Conservation (phyloP, 2,888 invertebrate species). For the Brenthis daphne region DNA sequence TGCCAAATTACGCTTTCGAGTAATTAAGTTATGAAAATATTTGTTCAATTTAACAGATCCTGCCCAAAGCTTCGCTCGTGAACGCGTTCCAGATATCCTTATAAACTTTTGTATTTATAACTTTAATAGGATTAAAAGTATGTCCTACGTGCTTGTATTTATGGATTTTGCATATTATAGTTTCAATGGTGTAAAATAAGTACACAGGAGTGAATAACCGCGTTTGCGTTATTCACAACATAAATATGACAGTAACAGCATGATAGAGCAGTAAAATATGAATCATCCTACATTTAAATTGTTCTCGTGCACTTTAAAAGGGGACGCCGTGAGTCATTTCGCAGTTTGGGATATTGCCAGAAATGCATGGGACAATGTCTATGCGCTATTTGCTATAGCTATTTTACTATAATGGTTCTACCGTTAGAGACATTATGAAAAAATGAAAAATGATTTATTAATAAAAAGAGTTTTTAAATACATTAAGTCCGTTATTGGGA, state of each 20-base stretch:
- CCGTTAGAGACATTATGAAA: conserved; percentile 10
- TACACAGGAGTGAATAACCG: not conserved
- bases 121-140: too few relatives aligned
- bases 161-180: too few relatives aligned
- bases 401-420: conserved; percentile 22
- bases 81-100: too few relatives aligned
- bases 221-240: conserved; percentile 2
- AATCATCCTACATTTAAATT: conserved; percentile 32
- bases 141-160: too few relatives aligned
- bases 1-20: conserved; percentile 4
- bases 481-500: too few relatives aligned
- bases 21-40: conserved; percentile 4
- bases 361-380: conserved; percentile 27
- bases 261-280: conserved; percentile 28
- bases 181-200: not conserved
- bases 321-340: conserved; percentile 33
- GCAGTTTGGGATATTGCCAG: conserved; percentile 35
- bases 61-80: too few relatives aligned
- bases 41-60: too few relatives aligned
- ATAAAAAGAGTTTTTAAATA: too few relatives aligned
- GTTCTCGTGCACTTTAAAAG: conserved; percentile 25
- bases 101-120: too few relatives aligned
- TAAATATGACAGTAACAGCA: conserved; percentile 7
- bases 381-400: conserved; percentile 17
- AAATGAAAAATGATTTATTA: too few relatives aligned